phyloP scores from a whole-genome alignment of 2,888 invertebrate species.

The Drosophila multiciliata region DNA sequence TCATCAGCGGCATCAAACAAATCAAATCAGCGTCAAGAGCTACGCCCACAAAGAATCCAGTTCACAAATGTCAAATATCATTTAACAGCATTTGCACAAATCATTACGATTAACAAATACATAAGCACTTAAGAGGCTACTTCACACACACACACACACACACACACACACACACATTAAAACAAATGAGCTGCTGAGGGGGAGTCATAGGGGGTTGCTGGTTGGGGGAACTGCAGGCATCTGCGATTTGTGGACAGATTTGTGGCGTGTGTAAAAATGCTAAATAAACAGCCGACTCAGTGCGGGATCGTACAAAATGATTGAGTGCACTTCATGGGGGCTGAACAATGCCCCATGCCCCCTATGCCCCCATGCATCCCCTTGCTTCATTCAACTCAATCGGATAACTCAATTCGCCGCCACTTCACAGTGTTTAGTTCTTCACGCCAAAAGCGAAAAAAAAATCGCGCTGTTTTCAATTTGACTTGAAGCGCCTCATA shows the following conservation, averaged over 20 bases:
- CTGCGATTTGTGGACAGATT: constrained; percentile 56
- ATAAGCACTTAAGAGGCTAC: constrained; percentile 44
- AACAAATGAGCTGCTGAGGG: constrained; percentile 47
- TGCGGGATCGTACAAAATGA: constrained; percentile 38
- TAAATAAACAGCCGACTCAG: constrained; percentile 53
- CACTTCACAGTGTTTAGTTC: constrained; percentile 49
- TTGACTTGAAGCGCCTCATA: constrained; percentile 73
- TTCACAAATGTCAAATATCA: constrained; percentile 74
- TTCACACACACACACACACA: constrained; percentile 3
- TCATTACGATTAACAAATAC: constrained; percentile 78
- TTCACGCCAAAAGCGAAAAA: constrained; percentile 39
- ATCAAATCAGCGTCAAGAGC: constrained; percentile 55
- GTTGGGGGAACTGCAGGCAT: background rate
- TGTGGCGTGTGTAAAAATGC: constrained; percentile 66
- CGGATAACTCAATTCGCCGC: constrained; percentile 63
- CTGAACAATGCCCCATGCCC: constrained; percentile 6
- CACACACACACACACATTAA: constrained; percentile 27
- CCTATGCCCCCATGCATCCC: background rate
- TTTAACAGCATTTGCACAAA: constrained; percentile 75
- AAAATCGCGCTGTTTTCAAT: constrained; percentile 61
- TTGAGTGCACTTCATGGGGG: constrained; percentile 59
- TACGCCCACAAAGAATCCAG: constrained; percentile 35
- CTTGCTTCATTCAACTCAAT: constrained; percentile 1
- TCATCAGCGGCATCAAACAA: constrained; percentile 11
- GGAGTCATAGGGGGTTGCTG: background rate